Conservation (phyloP, 2,113 vertebrate genomes). For the Toxostoma redivivum region DNA sequence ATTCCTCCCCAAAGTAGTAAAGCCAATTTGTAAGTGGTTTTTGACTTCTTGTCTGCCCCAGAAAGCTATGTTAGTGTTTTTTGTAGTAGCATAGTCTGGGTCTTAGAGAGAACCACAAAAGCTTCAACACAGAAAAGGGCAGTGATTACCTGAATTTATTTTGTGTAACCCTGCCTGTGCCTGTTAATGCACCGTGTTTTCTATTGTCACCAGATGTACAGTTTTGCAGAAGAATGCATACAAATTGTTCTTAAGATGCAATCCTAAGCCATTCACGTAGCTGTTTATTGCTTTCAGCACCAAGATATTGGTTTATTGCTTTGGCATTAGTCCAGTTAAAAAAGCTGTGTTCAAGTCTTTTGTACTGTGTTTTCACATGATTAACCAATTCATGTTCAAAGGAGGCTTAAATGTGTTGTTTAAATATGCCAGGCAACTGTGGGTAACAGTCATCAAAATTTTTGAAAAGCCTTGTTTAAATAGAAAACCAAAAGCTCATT, state of each 20-base stretch:
- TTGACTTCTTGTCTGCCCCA: not conserved
- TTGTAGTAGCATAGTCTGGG: not conserved
- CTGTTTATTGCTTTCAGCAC: conserved; percentile 8
- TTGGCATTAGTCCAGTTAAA: not conserved
- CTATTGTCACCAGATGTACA: not conserved
- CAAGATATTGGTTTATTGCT: not conserved
- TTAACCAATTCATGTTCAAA: not conserved
- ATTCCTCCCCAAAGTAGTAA: not conserved
- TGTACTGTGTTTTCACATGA: not conserved
- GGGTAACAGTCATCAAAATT: not conserved
- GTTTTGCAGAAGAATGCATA: conserved; percentile 11
- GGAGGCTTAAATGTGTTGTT: not conserved
- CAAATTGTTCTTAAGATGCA: conserved; percentile 19
- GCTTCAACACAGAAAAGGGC: not conserved
- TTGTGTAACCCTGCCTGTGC: not conserved
- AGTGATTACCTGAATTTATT: not conserved
- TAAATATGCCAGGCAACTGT: not conserved
- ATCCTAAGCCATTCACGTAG: not conserved
- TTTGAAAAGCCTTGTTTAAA: not conserved
- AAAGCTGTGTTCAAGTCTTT: not conserved
- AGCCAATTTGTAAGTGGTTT: not conserved
- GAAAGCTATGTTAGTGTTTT: not conserved
- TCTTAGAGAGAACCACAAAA: not conserved
- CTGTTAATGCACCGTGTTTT: not conserved
- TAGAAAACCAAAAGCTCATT: not conserved